These are phyloP conservation scores for Oppia nitens DNA, from an alignment of 1,140 invertebrate species.

Conservation along the genomic window DNA sequence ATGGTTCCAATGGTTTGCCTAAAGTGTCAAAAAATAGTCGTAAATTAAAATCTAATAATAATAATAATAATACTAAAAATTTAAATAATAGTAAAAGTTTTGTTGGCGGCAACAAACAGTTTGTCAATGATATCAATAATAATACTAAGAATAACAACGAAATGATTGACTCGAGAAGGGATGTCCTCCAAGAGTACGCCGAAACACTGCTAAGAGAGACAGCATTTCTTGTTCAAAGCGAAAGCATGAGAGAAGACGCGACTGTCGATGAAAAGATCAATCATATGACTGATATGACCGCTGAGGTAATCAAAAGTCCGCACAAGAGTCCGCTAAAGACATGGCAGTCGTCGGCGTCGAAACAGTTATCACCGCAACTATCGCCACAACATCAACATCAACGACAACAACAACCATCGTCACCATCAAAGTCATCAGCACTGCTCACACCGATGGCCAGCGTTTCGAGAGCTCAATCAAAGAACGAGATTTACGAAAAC, in stretches of 20 bases:
- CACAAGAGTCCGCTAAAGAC: neutral
- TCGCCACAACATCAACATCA: neutral
- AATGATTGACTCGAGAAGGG: neutral
- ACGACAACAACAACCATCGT: neutral
- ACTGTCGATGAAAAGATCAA: neutral
- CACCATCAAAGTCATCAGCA: neutral
- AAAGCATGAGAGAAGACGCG: neutral
- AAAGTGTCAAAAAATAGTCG: neutral
- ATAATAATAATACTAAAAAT: neutral
- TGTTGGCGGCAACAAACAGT: no score
- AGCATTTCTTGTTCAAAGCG: neutral
- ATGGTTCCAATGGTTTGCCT: no score
- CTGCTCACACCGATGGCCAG: conserved; percentile 41
- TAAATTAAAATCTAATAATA: neutral
- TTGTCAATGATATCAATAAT: no score
- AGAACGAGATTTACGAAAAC: neutral
- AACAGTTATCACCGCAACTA: neutral
- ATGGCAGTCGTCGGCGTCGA: neutral
- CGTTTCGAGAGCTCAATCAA: neutral
- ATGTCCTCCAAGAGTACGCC: neutral
- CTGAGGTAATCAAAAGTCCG: conserved; percentile 12
- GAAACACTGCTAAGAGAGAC: neutral
- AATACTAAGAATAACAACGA: neutral
- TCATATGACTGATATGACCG: conserved; percentile 4
- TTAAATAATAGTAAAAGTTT: no score